Base-by-base conservation (phyloP, 2,888 invertebrate genomes). In the Junonia oenone region DNA sequence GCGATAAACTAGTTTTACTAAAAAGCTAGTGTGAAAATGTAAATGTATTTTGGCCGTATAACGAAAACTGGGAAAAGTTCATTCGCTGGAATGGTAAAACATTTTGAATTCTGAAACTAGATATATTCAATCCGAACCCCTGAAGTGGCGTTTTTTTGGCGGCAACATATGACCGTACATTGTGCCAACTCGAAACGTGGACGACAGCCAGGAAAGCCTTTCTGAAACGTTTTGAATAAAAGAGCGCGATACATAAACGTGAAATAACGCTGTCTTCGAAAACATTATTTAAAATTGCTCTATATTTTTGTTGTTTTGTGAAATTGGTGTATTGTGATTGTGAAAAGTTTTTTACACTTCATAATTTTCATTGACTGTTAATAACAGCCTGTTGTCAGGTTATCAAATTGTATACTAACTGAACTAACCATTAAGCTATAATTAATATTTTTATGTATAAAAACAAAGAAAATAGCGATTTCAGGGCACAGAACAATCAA, bases 161-260 rank as follows among this genome's bases (percentile, higher is more conserved):
- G 26, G 47, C 29, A 26, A 54, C 53, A 29, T 46, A 54, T 33
- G 53, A 40, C 40, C 14, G 38, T 22, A 47, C 15, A 46, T 31
- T 49, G 53, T 54, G 53, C 53, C 53, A 54, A 54, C 15, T 48
- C 15, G 31, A 40, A 48, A 54, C 40, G 43, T 54, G 53, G 53
- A 46, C 40, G 53, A 31, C 33, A 48, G 53, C 53, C 53, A 54
- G 47, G 47, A 47, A 54, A 40, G 53, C 53, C 53, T 48, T 40
- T 33, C 19, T 29, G 15, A 54, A 53, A 26, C 29, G 14, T 29
- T 22, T 46, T 46, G 46, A 6, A 48, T 22, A 26, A 43, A 54
- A 33, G 13, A 13, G 19, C 43, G 8, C 22, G 19, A 43, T 43
- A 26, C 17, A 43, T 43, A 43, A 43, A 43, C 13, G 22, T 26